These are phyloP conservation scores for Felis chaus DNA, from an alignment of 2,113 vertebrate species.

Conservation along the genomic window DNA sequence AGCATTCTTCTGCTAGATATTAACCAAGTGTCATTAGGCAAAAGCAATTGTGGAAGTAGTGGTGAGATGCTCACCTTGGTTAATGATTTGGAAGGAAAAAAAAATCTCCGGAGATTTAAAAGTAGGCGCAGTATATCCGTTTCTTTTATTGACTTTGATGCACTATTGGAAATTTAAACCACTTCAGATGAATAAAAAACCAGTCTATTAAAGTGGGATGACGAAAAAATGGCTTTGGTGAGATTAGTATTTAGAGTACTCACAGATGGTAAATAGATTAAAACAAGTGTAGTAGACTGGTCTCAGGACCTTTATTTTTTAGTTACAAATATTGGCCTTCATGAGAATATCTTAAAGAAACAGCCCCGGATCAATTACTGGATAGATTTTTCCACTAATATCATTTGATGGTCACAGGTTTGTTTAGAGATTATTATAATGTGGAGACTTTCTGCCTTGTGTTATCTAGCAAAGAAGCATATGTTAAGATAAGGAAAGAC, in stretches of 20 bases:
- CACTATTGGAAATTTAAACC: slow-evolving; percentile 54
- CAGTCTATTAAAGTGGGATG: not conserved
- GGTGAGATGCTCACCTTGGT: slow-evolving; percentile 60
- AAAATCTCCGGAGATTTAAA: slow-evolving; percentile 47
- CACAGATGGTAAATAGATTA: not conserved
- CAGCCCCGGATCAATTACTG: not conserved
- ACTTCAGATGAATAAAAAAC: slow-evolving; percentile 64
- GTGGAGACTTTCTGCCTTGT: not conserved
- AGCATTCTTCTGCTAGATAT: slow-evolving; percentile 53
- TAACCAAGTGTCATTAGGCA: slow-evolving; percentile 66
- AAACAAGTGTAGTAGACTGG: not conserved
- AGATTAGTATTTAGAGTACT: slow-evolving; percentile 55
- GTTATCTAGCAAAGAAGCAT: not conserved
- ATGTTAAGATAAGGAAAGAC: not conserved
- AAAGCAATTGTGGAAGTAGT: slow-evolving; percentile 63
- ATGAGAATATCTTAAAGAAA: not conserved
- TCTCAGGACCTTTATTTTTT: not conserved
- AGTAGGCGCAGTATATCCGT: slow-evolving; percentile 36
- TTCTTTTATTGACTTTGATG: slow-evolving; percentile 71
- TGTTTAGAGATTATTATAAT: not conserved
- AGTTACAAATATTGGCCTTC: slow-evolving; percentile 5
- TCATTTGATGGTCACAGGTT: not conserved
- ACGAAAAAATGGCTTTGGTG: not conserved
- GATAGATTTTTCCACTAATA: not conserved
- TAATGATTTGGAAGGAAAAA: slow-evolving; percentile 51